These are phyloP conservation scores for Chrysocyon brachyurus DNA, from an alignment of 2,797 vertebrate species.

Conservation along the genomic window DNA sequence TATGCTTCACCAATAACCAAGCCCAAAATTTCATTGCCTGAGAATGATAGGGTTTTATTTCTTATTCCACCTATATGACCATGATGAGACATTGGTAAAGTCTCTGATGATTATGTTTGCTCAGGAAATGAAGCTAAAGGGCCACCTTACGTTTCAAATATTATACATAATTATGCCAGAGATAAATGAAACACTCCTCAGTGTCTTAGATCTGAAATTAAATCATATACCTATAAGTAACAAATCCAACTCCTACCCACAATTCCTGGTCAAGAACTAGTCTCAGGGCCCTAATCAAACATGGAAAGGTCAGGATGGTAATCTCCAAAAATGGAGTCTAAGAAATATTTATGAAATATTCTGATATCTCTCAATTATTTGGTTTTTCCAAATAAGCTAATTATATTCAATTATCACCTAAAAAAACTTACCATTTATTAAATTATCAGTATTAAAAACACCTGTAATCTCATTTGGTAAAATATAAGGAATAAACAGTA, in stretches of 20 bases:
- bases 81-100: not conserved
- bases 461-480: not conserved
- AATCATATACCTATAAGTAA: not conserved
- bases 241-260: too few relatives aligned
- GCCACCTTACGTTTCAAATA: not conserved
- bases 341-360: not conserved
- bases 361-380: not conserved
- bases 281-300: not conserved
- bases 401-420: not conserved
- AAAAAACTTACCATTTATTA: not conserved
- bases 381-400: not conserved
- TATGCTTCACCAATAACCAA: not conserved
- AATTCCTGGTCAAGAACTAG: not conserved
- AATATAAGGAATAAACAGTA: not conserved
- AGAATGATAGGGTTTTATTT: not conserved
- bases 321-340: not conserved
- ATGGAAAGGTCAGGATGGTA: not conserved
- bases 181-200: not conserved
- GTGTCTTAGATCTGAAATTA: not conserved
- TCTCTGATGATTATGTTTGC: not conserved
- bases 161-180: not conserved
- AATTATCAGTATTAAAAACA: not conserved
- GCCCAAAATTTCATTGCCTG: not conserved
- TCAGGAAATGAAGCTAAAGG: not conserved
- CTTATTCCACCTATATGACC: not conserved